Evolutionary conservation across 2,888 invertebrate species (phyloP).

Genomic region (Diarsia brunnea): DNA sequence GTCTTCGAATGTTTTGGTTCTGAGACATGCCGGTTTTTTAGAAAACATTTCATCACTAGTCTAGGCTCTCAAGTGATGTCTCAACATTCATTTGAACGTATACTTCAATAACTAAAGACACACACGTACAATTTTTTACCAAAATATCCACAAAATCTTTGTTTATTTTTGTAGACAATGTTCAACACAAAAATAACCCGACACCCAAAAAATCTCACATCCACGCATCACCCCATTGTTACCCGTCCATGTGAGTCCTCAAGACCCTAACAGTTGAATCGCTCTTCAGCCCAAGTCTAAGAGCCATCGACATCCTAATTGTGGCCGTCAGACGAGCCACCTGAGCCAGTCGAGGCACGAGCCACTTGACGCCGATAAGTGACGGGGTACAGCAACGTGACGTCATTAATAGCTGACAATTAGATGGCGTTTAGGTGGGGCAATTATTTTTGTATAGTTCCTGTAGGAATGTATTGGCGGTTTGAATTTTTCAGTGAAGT

Average conservation of each 20-base stretch:
- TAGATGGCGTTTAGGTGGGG: slow-evolving; percentile 33
- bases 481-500: neutral
- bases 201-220: neutral
- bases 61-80: neutral
- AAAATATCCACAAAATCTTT: neutral
- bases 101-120: neutral
- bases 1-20: too few relatives aligned
- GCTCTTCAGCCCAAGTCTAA: slow-evolving; percentile 52
- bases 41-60: neutral
- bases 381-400: slow-evolving; percentile 44
- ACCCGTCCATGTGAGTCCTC: slow-evolving; percentile 17
- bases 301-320: slow-evolving; percentile 60
- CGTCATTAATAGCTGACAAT: slow-evolving; percentile 50
- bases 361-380: slow-evolving; percentile 64
- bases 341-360: slow-evolving; percentile 47
- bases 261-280: slow-evolving; percentile 58
- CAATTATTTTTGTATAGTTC: slow-evolving; percentile 43
- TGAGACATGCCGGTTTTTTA: too few relatives aligned
- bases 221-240: slow-evolving; percentile 37
- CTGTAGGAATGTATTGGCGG: neutral
- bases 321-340: slow-evolving; percentile 57
- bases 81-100: neutral
- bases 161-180: neutral
- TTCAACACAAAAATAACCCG: neutral
- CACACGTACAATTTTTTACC: neutral